Base-by-base conservation (phyloP, 2,797 vertebrate genomes). In the Hybognathus amarus region DNA sequence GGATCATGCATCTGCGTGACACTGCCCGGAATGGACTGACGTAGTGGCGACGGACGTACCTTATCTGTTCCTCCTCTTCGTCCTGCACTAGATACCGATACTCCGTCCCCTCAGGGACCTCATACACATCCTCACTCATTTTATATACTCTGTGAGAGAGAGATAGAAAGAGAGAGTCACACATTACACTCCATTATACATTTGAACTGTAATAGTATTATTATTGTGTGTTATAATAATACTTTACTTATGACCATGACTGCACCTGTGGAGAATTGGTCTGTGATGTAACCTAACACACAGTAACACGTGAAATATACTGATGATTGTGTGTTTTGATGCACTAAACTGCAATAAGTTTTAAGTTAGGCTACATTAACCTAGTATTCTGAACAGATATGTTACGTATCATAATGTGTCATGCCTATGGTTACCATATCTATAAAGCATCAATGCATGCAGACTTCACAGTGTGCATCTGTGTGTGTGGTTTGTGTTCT, bases 41-140 rank as follows among this genome's bases (percentile, higher is more conserved):
- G 85, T 94, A 95, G 80, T 91, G 85, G 10, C 94, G 93, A 0
- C 79, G 91, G 3, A 89, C 92, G 6, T 93, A 94, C 79, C 89
- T 94, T 68, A 92, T 87, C 80, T 93, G 91, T 52, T 91, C 91
- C 54, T 94, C 93, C 0, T 88, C 92, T n/a, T 95, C 94, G 6
- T 94, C 93, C 86, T 95, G 94, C 20, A 96, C 95, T 87, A 96
- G 92, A 86, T 95, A 95, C 2, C 92, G 94, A 89, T 94, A 95
- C 92, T 96, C 95, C 0, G 85, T 89, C 89, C 93, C 89, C 67
- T 89, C 93, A 0, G 91, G 87, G 82, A 94, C 92, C 87, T 94
- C 93, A 22, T 92, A 95, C 0, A 80, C 90, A 12, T 93, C 93
- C 52, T 95, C 94, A 82, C 84, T 91, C 93, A 94, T 95, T 89